These are phyloP conservation scores for Nannobrachium achirus DNA, from an alignment of 2,113 vertebrate genomes.

Conservation along the genomic window DNA sequence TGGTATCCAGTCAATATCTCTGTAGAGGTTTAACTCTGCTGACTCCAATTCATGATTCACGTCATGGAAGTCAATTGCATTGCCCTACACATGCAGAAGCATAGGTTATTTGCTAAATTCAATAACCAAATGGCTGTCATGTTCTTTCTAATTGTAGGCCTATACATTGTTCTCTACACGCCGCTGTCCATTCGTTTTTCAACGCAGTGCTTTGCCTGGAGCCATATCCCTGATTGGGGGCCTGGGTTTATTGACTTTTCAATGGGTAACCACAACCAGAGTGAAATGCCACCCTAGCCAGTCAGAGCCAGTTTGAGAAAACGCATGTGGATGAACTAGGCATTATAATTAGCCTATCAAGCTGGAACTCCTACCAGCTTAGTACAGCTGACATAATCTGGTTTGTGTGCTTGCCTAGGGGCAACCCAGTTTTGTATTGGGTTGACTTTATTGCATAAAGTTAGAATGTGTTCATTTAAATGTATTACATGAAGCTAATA, in stretches of 20 bases:
- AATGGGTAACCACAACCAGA: neutral
- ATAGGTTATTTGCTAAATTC: constrained; percentile 25
- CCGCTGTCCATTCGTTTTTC: neutral
- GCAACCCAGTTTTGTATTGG: too few relatives aligned
- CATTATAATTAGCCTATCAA: too few relatives aligned
- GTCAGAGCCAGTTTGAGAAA: neutral
- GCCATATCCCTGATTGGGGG: neutral
- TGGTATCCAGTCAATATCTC: neutral
- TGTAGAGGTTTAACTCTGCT: neutral
- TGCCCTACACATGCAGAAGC: constrained; percentile 11
- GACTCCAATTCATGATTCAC: constrained; percentile 9
- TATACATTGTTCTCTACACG: constrained; percentile 5
- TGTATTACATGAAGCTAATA: too few relatives aligned
- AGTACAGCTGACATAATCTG: too few relatives aligned
- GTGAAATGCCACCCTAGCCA: neutral
- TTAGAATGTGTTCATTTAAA: too few relatives aligned
- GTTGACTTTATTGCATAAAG: too few relatives aligned
- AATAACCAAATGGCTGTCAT: constrained; percentile 42
- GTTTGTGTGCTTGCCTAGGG: too few relatives aligned
- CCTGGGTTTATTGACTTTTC: neutral
- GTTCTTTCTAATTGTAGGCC: constrained; percentile 17
- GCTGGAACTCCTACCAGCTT: too few relatives aligned
- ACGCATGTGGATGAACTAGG: neutral
- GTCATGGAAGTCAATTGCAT: constrained; percentile 24
- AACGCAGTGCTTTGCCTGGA: neutral